Percentiles rank a stretch among this genome's conserved stretches.
These are phyloP conservation scores for Ephialtes manifestator DNA, from an alignment of 2,888 invertebrate genomes.

Conservation along the genomic window DNA sequence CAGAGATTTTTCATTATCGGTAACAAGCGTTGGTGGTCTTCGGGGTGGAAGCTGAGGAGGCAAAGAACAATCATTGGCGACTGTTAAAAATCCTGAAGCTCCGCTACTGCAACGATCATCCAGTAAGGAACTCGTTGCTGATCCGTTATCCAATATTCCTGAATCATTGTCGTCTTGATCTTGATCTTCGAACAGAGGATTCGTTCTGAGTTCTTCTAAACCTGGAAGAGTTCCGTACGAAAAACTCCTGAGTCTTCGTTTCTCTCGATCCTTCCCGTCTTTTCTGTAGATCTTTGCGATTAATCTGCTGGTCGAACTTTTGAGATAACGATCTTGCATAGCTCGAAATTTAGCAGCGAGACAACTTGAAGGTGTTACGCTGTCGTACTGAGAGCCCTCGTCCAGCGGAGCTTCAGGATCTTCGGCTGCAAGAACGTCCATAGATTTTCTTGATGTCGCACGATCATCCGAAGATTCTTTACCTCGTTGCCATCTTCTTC, in stretches of 20 bases:
- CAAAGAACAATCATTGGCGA: constrained; percentile 68
- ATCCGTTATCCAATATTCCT: constrained; percentile 92
- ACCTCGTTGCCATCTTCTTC: constrained; percentile 74
- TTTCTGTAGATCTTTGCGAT: constrained; percentile 89
- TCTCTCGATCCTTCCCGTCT: constrained; percentile 80
- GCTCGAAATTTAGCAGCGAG: constrained; percentile 90
- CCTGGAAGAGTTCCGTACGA: constrained; percentile 92
- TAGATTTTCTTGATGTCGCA: constrained; percentile 7
- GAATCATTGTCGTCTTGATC: constrained; percentile 92
- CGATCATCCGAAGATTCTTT: constrained; percentile 66
- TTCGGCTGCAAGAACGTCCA: constrained; percentile 36
- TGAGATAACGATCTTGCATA: constrained; percentile 90
- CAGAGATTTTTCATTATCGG: constrained; percentile 74
- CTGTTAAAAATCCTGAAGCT: constrained; percentile 73
- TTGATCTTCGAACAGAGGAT: constrained; percentile 89
- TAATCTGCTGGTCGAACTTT: constrained; percentile 90
- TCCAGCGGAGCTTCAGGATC: constrained; percentile 27
- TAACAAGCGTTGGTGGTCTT: constrained; percentile 75
- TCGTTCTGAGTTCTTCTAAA: constrained; percentile 90
- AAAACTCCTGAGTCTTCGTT: constrained; percentile 88
- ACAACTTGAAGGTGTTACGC: constrained; percentile 86
- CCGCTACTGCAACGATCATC: constrained; percentile 83
- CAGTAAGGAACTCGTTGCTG: constrained; percentile 90
- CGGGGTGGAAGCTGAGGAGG: constrained; percentile 82
- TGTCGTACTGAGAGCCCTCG: constrained; percentile 77